Evolutionary conservation across 2,888 invertebrate genomes (phyloP), one percentile per base, ranked within the genome.

Genomic region (Dioctria linearis): DNA sequence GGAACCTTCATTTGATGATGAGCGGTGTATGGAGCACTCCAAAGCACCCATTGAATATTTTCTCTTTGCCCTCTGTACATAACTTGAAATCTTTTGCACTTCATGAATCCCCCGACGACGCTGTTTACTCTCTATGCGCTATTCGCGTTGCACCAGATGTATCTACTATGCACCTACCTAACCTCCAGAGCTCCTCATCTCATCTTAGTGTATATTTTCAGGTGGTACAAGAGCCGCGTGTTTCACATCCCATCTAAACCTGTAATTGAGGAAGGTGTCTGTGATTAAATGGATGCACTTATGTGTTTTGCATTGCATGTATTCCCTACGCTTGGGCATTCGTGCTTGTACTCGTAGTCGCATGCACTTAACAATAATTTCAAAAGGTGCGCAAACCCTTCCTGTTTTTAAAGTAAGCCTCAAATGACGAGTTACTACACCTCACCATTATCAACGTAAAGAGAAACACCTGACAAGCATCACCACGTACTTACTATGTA

Each of bases 211-310:
- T 46, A 5, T 46, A 46, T 46, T 8, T 13, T 61, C 37, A 6
- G 5, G 61, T 11, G 61, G 25, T 39, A 61, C 61, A 61, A 61
- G 25, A 61, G 61, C 11, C 54, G 54, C 69, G 39, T 54, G 71
- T 40, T 71, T 39, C 57, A 13, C 59, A 54, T 66, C 73, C 43
- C 43, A 73, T 57, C 42, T 42, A 73, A 39, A 13, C 25, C 25
- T 76, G 76, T 79, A 81, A 81, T 81, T 81, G 81, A 79, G 66
- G 63, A 79, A 81, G 81, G 81, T 81, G 81, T 81, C 81, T 81
- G 78, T 65, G 76, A 81, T 79, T 79, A 81, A 81, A 81, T 81
- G 81, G 79, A 79, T 81, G 81, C 75, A 78, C 76, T 78, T 78
- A 59, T 13, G 40, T n/a, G 13, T 40, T 51, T 57, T 43, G 67